These are phyloP conservation scores for Orthonychiurus folsomi DNA, from an alignment of 2,888 invertebrate genomes.

Conservation along the genomic window DNA sequence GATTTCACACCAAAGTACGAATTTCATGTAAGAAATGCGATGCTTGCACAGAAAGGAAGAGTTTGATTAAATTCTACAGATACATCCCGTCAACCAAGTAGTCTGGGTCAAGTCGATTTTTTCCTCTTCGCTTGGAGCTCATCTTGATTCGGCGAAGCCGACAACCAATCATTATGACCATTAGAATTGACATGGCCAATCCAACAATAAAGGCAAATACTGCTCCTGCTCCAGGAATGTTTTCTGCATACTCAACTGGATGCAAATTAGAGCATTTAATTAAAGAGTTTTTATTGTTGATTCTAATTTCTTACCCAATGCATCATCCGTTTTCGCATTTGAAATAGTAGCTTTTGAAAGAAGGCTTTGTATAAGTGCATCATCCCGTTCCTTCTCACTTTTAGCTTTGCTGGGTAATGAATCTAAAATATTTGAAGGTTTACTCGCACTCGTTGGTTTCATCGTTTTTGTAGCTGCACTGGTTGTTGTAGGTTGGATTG, in stretches of 20 bases:
- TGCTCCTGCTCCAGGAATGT: slow-evolving; percentile 30
- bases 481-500: background rate
- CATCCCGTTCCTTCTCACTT: background rate
- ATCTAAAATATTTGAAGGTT: too few relatives aligned
- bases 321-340: too few relatives aligned
- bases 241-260: background rate
- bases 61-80: too few relatives aligned
- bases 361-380: slow-evolving; percentile 5
- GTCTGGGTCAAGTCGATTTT: slow-evolving; percentile 71
- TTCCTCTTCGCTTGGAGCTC: slow-evolving; percentile 46
- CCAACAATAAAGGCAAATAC: slow-evolving; percentile 49
- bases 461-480: slow-evolving; percentile 4
- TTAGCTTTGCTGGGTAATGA: background rate
- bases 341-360: slow-evolving; percentile 5
- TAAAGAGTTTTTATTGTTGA: too few relatives aligned
- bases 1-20: too few relatives aligned
- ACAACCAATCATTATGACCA: slow-evolving; percentile 73
- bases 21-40: too few relatives aligned
- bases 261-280: too few relatives aligned
- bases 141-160: slow-evolving; percentile 62
- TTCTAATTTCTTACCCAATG: too few relatives aligned
- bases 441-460: too few relatives aligned
- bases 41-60: too few relatives aligned
- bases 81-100: slow-evolving; percentile 98
- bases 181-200: slow-evolving; percentile 65